Evolutionary conservation across 1,140 invertebrate species (phyloP).

Genomic region (Anastrepha ludens): DNA sequence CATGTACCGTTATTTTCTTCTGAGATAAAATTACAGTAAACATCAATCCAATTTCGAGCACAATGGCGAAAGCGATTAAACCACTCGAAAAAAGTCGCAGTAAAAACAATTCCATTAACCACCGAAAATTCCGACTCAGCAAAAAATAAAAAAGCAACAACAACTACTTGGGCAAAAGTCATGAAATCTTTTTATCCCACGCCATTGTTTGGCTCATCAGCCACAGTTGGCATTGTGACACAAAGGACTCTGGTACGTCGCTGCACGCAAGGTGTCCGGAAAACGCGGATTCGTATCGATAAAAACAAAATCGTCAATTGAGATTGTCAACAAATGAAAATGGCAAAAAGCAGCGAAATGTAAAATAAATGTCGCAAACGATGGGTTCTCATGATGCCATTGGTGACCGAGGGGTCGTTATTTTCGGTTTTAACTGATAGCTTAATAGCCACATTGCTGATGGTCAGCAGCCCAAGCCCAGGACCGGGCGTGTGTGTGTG

Average conservation of each 20-base stretch:
- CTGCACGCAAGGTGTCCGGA: neutral
- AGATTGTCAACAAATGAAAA: neutral
- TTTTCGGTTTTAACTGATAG: neutral
- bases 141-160: neutral
- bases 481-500: neutral
- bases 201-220: neutral
- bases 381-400: neutral
- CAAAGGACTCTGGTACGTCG: neutral
- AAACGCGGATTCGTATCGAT: conserved; percentile 9
- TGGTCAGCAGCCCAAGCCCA: no score
- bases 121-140: neutral
- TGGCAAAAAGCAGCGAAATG: neutral
- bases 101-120: neutral
- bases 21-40: neutral
- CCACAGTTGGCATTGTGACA: neutral
- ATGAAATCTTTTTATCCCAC: conserved; percentile 30
- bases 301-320: conserved; percentile 10
- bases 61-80: neutral
- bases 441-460: neutral
- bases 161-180: neutral
- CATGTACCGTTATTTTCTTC: neutral
- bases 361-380: conserved; percentile 5
- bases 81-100: neutral
- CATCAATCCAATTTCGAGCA: neutral
- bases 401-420: neutral